Evolutionary conservation across 2,113 vertebrate species (phyloP), one percentile per base, ranked within the genome.

Genomic region (Ictalurus furcatus): DNA sequence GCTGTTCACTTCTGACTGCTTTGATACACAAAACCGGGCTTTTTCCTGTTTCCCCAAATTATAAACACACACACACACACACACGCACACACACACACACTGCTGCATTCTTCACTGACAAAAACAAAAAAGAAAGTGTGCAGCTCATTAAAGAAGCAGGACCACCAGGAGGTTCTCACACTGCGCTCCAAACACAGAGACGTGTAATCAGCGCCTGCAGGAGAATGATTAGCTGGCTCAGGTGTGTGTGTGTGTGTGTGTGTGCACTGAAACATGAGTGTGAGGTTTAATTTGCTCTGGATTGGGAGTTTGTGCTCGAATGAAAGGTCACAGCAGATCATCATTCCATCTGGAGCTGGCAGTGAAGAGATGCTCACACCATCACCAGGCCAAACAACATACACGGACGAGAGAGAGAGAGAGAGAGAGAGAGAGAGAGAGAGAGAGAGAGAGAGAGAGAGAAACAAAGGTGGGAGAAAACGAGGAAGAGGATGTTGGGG

Each of bases 381-480:
- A 90, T 92, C 93, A 92, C 89, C 90, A 8, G 71, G 76, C 44
- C 95, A 96, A 92, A 94, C 94, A 93, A 86, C 90, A 91, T 92
- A 92, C 93, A 94, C 93, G 91, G 91, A 71, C n/a, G 2, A 54
- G 30, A 19, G 71, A 85, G 58, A 56, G 78, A 5, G 79, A 71
- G 87, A 44, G 84, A 86, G 74, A 74, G 89, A 92, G 78, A 90
- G 44, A 91, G 90, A 89, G 88, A 67, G 69, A 48, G 56, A 79
- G 16, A 87, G 58, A 25, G 52, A 5, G 9, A 30, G 3, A 37
- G 30, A 25, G 73, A 48, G 23, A 25, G 21, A 52, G 56, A 44
- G 21, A 58, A 34, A 44, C 58, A 73, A 25, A 88, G 44, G 54
- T 3, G 16, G 13, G 17, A 19, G 5, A 37, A 7, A 17, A 17